Evolutionary conservation across 2,797 vertebrate genomes (phyloP).

Genomic region (Rhyacichthys aspro): DNA sequence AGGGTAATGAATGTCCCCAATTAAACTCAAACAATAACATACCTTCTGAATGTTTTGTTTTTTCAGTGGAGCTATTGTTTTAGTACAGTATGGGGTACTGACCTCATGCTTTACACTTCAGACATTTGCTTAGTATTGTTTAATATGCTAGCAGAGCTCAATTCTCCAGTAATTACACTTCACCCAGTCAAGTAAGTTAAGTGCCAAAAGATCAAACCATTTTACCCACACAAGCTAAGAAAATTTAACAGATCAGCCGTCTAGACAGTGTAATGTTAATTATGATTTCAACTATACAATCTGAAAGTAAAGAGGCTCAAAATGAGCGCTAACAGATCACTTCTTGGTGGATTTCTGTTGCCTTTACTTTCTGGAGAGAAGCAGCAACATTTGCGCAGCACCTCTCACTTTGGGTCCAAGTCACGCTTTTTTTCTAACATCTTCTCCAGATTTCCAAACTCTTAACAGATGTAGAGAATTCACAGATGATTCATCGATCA

Average conservation of each 20-base stretch:
- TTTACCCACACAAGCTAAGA: conserved; percentile 28
- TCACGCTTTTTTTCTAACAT: conserved; percentile 70
- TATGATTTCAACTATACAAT: conserved; percentile 18
- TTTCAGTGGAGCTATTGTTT: conserved; percentile 42
- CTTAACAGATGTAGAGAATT: conserved; percentile 89
- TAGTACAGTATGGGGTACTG: conserved; percentile 29
- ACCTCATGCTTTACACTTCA: conserved; percentile 49
- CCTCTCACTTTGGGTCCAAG: conserved; percentile 76
- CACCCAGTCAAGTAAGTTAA: conserved; percentile 16
- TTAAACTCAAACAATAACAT: conserved; percentile 64
- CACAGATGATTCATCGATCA: conserved; percentile 85
- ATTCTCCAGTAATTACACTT: conserved; percentile 49
- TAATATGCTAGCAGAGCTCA: conserved; percentile 55
- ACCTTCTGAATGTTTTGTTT: conserved; percentile 40
- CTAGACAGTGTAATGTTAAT: conserved; percentile 38
- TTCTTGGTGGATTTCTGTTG: conserved; percentile 33
- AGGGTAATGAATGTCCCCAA: conserved; percentile 55
- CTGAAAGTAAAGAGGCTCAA: conserved; percentile 28
- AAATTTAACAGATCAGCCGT: conserved; percentile 35
- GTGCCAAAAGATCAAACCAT: conserved; percentile 18
- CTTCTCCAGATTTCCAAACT: conserved; percentile 85
- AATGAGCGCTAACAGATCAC: conserved; percentile 17
- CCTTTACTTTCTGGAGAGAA: conserved; percentile 54
- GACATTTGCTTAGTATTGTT: conserved; percentile 66
- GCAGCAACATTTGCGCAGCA: conserved; percentile 56